Base-by-base conservation (phyloP, 2,888 invertebrate species). In the Plusia festucae region DNA sequence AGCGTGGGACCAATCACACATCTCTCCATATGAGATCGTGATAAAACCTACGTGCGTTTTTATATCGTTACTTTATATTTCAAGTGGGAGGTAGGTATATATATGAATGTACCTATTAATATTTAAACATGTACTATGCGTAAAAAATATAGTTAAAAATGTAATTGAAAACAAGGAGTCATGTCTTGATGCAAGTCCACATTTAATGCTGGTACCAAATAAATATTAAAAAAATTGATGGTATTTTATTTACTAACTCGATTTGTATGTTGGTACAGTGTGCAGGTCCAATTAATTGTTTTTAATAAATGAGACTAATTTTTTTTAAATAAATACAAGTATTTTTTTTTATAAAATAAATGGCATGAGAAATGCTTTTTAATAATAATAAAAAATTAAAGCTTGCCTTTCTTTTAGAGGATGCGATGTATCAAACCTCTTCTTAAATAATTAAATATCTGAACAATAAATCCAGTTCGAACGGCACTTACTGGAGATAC, bases 1-100 rank as follows among this genome's bases (percentile, higher is more conserved):
- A 49, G 67, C 70, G 72, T 80, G 70, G 70, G 72, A 44, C 16
- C 22, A 73, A 82, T 80, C 80, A 52, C 34, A 18, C 58, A 79
- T 76, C 66, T 71, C 30, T 32, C 18, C 49, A 24, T 40, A 24
- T 32, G 60, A 58, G 63, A 81, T 71, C 22, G 58, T 51, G 69
- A 79, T 66, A 66, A 16, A 54, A 54, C 60, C 65, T 64, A 67
- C 70, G 32, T 63, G 32, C 68, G 65, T 58, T 56, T 54, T 60
- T 46, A 1, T 53, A 18, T 46, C 46, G 5, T 46, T 46, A 8
- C 8, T 18, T 46, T 18, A 20, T 11, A 46, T 40, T 7, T 7
- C 46, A 20, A 8, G 46, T 49, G 46, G 46, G 46, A 49, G 20
- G 18, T 20, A 49, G 20, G 11, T 20, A 11, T 9, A 2, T 20